Percentiles rank a stretch among this genome's conserved stretches.
These are phyloP conservation scores for Melangyna quadrimaculata DNA, from an alignment of 2,888 invertebrate genomes.

Conservation along the genomic window DNA sequence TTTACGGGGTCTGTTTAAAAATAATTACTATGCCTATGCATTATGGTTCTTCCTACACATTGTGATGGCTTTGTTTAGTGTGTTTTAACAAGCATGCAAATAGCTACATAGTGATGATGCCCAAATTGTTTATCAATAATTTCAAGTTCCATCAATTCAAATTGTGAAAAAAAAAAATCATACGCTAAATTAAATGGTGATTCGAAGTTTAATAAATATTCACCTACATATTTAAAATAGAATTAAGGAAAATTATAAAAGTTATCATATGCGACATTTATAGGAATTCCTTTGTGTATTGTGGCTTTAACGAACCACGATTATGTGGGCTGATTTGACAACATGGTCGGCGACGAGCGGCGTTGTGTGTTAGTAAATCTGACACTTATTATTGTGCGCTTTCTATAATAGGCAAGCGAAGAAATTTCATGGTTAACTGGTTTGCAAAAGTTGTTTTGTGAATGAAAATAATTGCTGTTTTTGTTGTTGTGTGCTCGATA, in stretches of 20 bases:
- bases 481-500: not conserved
- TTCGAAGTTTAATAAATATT: not conserved
- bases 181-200: not conserved
- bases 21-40: not conserved
- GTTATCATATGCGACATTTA: not conserved
- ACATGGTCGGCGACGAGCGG: not conserved
- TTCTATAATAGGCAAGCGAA: conserved; percentile 40
- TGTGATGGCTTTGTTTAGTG: not conserved
- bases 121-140: not conserved
- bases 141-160: not conserved
- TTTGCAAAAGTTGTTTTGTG: conserved; percentile 54
- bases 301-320: conserved; percentile 4
- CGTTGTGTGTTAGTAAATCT: conserved; percentile 23
- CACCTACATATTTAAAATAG: not conserved
- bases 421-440: conserved; percentile 65
- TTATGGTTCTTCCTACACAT: not conserved
- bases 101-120: not conserved
- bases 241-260: not conserved
- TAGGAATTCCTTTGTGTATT: not conserved
- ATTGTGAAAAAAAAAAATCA: not conserved
- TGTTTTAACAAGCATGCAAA: not conserved
- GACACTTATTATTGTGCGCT: conserved; percentile 8
- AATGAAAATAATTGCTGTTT: conserved; percentile 39
- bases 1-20: not conserved
- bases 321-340: conserved; percentile 18